Evolutionary conservation across 1,140 invertebrate species (phyloP).

Genomic region (Dufourea novaeangliae): DNA sequence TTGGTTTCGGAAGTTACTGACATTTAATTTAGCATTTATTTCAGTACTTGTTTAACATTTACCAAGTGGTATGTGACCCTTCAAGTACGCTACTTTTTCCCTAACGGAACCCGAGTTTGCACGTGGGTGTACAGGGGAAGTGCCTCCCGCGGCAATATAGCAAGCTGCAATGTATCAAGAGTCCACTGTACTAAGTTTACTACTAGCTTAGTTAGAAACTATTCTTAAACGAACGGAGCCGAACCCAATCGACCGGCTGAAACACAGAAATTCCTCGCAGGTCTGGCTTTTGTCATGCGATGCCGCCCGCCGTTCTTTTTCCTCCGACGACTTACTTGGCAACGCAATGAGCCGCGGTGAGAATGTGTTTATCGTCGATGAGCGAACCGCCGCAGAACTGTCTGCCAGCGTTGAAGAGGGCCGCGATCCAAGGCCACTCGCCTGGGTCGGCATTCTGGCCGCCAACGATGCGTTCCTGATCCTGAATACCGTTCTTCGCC

Average conservation of each 20-base stretch:
- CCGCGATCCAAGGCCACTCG: constrained; percentile 94
- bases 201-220: too few species aligned
- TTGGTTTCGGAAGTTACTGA: too few species aligned
- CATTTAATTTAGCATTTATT: too few species aligned
- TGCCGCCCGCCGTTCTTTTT: too few species aligned
- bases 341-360: constrained; percentile 96
- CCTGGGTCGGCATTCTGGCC: constrained; percentile 90
- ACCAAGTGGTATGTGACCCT: too few species aligned
- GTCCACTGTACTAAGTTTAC: too few species aligned
- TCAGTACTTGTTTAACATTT: too few species aligned
- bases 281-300: constrained; percentile 18
- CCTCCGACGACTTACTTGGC: constrained; percentile 86
- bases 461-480: constrained; percentile 91
- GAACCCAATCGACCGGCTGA: background rate
- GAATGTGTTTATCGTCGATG: constrained; percentile 90
- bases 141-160: too few species aligned
- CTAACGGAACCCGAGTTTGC: too few species aligned
- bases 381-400: constrained; percentile 96
- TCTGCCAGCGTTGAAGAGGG: constrained; percentile 89
- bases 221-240: background rate
- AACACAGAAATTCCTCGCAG: background rate
- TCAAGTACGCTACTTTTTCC: too few species aligned
- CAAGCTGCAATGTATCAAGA: too few species aligned
- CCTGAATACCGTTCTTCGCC: constrained; percentile 87
- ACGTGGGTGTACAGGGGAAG: too few species aligned